Evolutionary conservation across 2,888 invertebrate species (phyloP), one percentile per base, ranked within the genome.

Genomic region (Liopterus haemorrhoidalis): DNA sequence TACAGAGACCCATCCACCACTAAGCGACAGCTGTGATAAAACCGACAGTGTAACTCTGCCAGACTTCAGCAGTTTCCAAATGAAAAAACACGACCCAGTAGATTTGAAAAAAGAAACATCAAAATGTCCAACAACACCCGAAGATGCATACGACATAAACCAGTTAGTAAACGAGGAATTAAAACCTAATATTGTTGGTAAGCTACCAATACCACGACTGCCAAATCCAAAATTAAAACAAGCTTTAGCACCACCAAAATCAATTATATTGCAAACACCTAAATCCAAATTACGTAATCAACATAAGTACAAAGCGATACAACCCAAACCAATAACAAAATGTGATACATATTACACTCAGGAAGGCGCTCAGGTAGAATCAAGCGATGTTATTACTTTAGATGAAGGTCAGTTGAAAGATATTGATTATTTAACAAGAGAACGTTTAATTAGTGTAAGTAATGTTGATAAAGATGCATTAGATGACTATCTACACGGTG

Each of bases 391-490:
- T 20, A 37, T 45, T 5, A 31, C 32, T 6, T 19, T 39, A 2
- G 45, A 45, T 15, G 45, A 45, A n/a, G n/a, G 8, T 22, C 16
- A 32, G 8, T 24, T 41, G 18, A 40, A 40, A 24, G 41, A 36
- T 25, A 12, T 41, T 9, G 46, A 41, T 35, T 41, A 46, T 22
- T 51, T 64, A 33, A 59, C 65, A 5, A 70, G 83, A 39, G 82
- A 83, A 62, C 74, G 83, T 36, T 78, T 83, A 19, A 80, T 81
- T 56, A 82, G 82, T 64, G 79, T 86, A 56, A 81, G 83, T 61
- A 82, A 82, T 56, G 81, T 86, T 60, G 85, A 85, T 63, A 83
- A 85, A 57, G 85, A 87, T 65, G 85, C 83, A 50, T 69, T 88
- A 51, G 86, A 86, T 64, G 87, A 86, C 67, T 88, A 87, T 64